Base-by-base conservation (phyloP, 1,140 invertebrate genomes). In the Contarinia nasturtii region DNA sequence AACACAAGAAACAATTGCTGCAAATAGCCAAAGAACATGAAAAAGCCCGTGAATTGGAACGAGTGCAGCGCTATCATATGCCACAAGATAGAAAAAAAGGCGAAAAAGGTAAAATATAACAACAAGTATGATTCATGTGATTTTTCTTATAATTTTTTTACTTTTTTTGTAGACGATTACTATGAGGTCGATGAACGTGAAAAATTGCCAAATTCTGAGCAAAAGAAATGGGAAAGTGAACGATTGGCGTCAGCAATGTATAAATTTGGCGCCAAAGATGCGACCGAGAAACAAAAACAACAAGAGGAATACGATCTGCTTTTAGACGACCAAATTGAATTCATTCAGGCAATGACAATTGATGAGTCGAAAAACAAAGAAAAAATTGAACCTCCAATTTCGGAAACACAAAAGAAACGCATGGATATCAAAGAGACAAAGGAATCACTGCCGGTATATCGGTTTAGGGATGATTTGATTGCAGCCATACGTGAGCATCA, bases 191-290 rank as follows among this genome's bases (percentile, higher is more conserved):
- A 93, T 67, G 81, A 84, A 50, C 72, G 73, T 56, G 88, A 94
- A 64, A 80, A 78, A 57, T 74, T 81, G 33, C 82, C 86, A 1
- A 84, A 92, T 63, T 90, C 87, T 7, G 95, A 98, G 61, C 93
- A 97, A 65, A 77, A 79, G 51, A 91, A 94, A 72, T 98, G 94
- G 95, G 95, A 99, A 70, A 87, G 95, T 48, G 93, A 98, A 64
- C 88, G 95, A 67, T 81, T 98, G 68, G 80, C 80, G 19, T 86
- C 86, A n/a, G 93, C 92, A 17, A 76, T 84, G 33, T 82, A 93
- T 60, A 75, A 79, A 55, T 94, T 97, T 73, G 95, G 95, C 14
- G 88, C 95, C 0, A 87, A 85, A 67, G 60, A 66, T 45, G 54
- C 55, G 10, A 80, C 77, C 19, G 82, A 64, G 48, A 50, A 57